Base-by-base conservation (phyloP, 2,113 vertebrate species). In the Fulica atra region DNA sequence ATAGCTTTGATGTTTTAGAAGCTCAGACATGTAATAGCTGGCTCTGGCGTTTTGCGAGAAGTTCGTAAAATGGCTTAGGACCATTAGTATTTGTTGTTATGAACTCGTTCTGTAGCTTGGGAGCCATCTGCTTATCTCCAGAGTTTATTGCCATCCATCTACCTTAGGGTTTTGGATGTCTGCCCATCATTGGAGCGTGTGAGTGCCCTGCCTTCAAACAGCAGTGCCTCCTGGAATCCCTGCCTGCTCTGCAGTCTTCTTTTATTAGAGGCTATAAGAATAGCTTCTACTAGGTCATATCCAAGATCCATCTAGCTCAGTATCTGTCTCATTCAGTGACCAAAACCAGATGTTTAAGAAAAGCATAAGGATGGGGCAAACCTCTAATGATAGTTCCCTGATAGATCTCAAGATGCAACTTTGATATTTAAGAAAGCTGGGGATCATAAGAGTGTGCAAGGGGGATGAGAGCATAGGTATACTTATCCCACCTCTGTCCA, bases 1-100 rank as follows among this genome's bases (percentile, higher is more conserved):
- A 51, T 8, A 89, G 53, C 82, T 97, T 88, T 96, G 81, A 92
- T 80, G 79, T 93, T 80, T 82, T 61, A 93, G 95, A 76, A 88
- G 20, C 24, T 91, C 24, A 57, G 76, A 69, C 50, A 40, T 69
- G 9, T 54, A 92, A 92, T 95, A 88, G 63, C 38, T 87, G 35
- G 42, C 33, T 77, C 88, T 83, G 68, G 64, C 33, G 53, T 92
- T 84, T 92, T 92, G 81, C 4, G 24, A 76, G 50, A 82, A 92
- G 68, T 73, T 73, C 9, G 33, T 92, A 86, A 94, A 95, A 81
- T 66, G 60, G 36, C 60, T 69, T 38, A 81, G 88, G 80, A 83
- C 51, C 56, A 50, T 86, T 92, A 74, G 17, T 70, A 60, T 81
- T 91, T 72, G 42, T 73, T 84, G 59, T 26, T 89, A 51, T 71